Evolutionary conservation across 64 coral and sea anemone genomes (phyloP), one percentile per base, ranked within the genome.

Genomic region (Pocillopora damicornis): DNA sequence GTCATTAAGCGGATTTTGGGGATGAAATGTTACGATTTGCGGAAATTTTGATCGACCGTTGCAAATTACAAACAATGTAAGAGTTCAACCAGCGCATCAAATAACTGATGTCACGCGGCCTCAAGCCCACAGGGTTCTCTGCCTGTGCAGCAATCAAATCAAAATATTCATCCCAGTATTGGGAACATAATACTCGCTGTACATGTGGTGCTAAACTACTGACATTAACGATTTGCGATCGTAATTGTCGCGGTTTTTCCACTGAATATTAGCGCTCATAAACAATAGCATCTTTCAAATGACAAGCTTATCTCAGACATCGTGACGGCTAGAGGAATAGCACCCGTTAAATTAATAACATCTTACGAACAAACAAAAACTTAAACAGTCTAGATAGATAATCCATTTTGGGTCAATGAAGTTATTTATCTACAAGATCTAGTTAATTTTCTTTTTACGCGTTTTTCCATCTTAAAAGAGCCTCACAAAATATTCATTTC

Each of bases 311-410:
- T 92, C 89, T 98, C 95, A 30, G 95, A 98, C 38, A 98, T 58
- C 3, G 93, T 90, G 61, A 98, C 92, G 1, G 94, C 93, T 15
- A 98, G 86, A 65, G 93, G 96, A 68, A 98, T 90, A 9, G 93
- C 87, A 1, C 96, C 93, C 0, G 96, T 86, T 36, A 98, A 83
- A 82, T 95, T 30, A 30, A 30, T 30, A 98, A 64, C 93, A 98
- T 12, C 93, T 93, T 0, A 83, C 87, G 66, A 98, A 64, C 96
- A 98, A 95, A 25, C 92, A 91, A 62, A 94, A 88, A 35, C 92
- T 92, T 22, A 98, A 79, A 9, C 90, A 98, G 56, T 69, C 96
- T 92, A 9, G 76, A 58, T 37, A 90, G 26, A 22, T 98, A 87
- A 34, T 98, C 96, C 96, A 95, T 98, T 68, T 81, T 61, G 35